phyloP scores from a whole-genome alignment of 2,888 invertebrate species.

The Cerceris ruficornis region DNA sequence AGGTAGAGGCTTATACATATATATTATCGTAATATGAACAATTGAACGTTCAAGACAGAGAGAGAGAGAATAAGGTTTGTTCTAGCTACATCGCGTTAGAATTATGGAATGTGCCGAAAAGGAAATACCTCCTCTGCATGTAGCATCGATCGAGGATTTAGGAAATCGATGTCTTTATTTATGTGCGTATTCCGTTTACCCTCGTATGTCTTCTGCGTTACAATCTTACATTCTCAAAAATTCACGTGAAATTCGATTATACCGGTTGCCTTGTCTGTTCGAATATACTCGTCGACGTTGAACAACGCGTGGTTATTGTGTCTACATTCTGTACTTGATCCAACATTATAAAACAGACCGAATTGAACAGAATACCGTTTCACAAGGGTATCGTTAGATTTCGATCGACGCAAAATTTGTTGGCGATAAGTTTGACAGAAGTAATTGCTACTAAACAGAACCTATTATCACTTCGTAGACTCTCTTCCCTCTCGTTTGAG shows the following conservation, averaged over 20 bases:
- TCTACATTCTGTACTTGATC: conserved; percentile 24
- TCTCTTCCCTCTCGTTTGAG: conserved; percentile 7
- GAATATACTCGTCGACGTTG: too few relatives aligned
- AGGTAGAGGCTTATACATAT: conserved; percentile 14
- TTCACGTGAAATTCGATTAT: not conserved
- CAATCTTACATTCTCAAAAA: conserved; percentile 28
- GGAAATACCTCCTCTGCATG: conserved; percentile 54
- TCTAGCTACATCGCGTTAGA: conserved; percentile 24
- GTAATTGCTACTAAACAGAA: conserved; percentile 13
- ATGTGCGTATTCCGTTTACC: conserved; percentile 55
- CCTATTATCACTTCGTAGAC: conserved; percentile 23
- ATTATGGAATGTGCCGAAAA: conserved; percentile 63
- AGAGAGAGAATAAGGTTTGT: conserved; percentile 26
- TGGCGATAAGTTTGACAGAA: not conserved
- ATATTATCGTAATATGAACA: conserved; percentile 36
- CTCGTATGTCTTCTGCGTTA: conserved; percentile 15
- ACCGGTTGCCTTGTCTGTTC: too few relatives aligned
- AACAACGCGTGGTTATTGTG: conserved; percentile 21
- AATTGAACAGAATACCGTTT: not conserved
- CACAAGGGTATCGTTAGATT: conserved; percentile 5
- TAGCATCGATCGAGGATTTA: conserved; percentile 47
- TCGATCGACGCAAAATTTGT: not conserved
- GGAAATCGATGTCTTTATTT: conserved; percentile 40
- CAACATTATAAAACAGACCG: conserved; percentile 19
- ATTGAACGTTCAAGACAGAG: conserved; percentile 27